Percentiles rank a stretch among this genome's conserved stretches.
Conservation (phyloP, 2,797 vertebrate genomes). For the Otus scops region DNA sequence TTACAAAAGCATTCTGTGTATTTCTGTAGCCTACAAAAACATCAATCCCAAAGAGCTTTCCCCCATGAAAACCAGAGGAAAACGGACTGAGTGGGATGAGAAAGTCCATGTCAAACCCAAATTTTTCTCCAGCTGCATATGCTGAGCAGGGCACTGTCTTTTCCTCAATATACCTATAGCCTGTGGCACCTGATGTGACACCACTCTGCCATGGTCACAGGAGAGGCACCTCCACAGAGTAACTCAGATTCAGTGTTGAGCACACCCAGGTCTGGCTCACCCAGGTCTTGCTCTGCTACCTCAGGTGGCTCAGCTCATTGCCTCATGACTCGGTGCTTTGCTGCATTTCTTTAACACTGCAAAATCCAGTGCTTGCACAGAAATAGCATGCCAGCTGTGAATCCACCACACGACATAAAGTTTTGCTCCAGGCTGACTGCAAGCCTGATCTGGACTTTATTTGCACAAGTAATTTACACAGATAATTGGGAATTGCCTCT, state of each 20-base stretch:
- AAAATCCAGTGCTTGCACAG: neutral
- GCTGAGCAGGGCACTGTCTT: neutral
- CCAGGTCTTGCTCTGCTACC: neutral
- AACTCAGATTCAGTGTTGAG: neutral
- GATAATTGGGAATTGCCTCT: neutral
- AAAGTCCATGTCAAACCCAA: neutral
- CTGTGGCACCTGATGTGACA: neutral
- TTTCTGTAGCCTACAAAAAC: neutral
- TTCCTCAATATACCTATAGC: neutral
- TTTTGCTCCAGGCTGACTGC: neutral
- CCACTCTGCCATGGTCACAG: neutral
- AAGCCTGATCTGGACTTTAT: neutral
- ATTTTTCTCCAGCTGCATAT: neutral
- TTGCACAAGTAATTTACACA: neutral
- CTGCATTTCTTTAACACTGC: neutral
- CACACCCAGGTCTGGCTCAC: neutral
- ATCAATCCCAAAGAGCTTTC: neutral
- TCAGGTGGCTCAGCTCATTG: neutral
- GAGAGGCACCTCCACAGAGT: neutral
- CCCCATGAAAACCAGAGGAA: neutral
- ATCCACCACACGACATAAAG: rapidly evolving
- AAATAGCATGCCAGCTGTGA: neutral
- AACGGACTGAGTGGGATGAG: neutral
- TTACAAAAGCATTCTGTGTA: neutral
- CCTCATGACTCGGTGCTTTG: neutral